Percentiles rank a stretch among this genome's conserved stretches.
Evolutionary conservation across 2,113 vertebrate species (phyloP).

Genomic region (Cisticola juncidis): DNA sequence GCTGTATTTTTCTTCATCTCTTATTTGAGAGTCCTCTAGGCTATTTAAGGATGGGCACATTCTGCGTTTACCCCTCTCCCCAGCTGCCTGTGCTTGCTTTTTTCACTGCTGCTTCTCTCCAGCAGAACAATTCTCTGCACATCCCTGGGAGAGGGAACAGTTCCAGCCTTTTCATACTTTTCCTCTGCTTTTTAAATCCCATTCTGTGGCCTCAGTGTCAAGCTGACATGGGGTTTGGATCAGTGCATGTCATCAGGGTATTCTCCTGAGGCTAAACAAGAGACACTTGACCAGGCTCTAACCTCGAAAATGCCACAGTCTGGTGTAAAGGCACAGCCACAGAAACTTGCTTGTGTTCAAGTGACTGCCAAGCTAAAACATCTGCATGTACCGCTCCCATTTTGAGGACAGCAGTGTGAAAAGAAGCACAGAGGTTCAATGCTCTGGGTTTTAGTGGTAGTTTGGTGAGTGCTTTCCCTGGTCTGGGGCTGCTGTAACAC

Average conservation of each 20-base stretch:
- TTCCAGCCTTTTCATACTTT: not conserved
- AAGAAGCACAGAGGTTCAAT: not conserved
- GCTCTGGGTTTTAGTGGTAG: not conserved
- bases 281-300: not conserved
- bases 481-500: not conserved
- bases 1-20: not conserved
- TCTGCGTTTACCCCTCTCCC: not conserved
- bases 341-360: not conserved
- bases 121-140: not conserved
- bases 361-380: not conserved
- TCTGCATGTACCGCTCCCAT: rapidly evolving
- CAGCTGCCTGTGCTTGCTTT: not conserved
- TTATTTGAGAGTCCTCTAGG: not conserved
- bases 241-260: not conserved
- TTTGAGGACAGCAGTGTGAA: not conserved
- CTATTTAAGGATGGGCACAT: not conserved
- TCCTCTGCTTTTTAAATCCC: not conserved
- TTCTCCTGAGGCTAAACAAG: not conserved
- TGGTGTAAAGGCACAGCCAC: not conserved
- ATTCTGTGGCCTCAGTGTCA: not conserved
- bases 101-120: not conserved
- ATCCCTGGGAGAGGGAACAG: rapidly evolving
- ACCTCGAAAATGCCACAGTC: rapidly evolving
- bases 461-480: not conserved
- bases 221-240: not conserved